Base-by-base conservation (phyloP, 2,888 invertebrate genomes). In the Amphipoea lucens region DNA sequence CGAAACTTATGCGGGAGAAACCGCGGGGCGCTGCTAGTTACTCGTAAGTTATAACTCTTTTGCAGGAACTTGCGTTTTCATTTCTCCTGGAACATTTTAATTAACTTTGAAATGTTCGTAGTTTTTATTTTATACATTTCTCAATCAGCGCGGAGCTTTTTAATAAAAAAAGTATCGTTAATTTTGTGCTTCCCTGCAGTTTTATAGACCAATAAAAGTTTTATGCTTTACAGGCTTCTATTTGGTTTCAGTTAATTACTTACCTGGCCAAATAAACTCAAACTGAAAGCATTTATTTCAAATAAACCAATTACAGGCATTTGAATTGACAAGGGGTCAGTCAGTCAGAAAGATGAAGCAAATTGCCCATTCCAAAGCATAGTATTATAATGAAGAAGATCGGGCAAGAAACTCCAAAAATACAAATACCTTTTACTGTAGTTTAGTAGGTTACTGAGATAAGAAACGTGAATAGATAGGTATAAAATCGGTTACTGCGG, bases 121-220 rank as follows among this genome's bases (percentile, higher is more conserved):
- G 71, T 73, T 82, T 82, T 78, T 63, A 66, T 71, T 69, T 73
- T 79, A 40, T 69, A 69, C 63, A 29, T 78, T 63, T 82, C 12
- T 45, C 72, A 83, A 83, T 82, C 79, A 79, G n/a, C 48, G 62
- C 14, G 9, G 62, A 68, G 69, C 48, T 65, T 65, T 42, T 69
- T 40, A 62, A 51, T 73, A 66, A 81, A 71, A 65, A 72, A 60
- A 62, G 67, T 65, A 40, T 57, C 1, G 69, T 82, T 65, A 60
- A 73, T 69, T 57, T 67, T 42, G 36, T 78, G 11, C n/a, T 69
- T 65, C 60, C 11, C 36, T 78, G 20, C 66, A 68, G n/a, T 81
- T 83, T 62, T 48, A 63, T 78, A 57, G 62, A 20, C 36, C n/a
- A 42, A 51, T 82, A 57, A 71, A 83, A 72, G n/a, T 63, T 71